These are phyloP conservation scores for Sphenopsis melanotis DNA, from an alignment of 2,797 vertebrate species.

Conservation along the genomic window DNA sequence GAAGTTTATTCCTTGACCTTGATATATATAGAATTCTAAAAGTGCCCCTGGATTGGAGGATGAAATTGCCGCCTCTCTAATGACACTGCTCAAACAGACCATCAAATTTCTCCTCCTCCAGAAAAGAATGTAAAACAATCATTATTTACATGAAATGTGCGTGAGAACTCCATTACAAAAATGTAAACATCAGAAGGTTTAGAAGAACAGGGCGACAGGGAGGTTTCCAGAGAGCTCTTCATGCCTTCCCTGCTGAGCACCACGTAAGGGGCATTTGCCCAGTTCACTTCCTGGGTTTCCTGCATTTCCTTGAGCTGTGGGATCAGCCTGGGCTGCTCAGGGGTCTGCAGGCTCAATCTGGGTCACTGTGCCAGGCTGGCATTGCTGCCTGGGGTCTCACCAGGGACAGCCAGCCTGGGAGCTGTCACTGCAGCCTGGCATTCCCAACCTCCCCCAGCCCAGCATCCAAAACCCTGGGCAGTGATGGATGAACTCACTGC, in stretches of 20 bases:
- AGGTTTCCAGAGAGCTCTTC: neutral
- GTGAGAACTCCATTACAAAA: too few species aligned
- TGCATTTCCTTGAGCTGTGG: fast-evolving
- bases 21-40: too few species aligned
- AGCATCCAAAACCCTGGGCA: neutral
- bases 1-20: too few species aligned
- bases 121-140: too few species aligned
- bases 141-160: too few species aligned
- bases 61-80: too few species aligned
- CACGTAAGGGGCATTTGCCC: neutral
- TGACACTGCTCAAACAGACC: too few species aligned
- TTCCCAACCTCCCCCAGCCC: neutral
- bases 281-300: fast-evolving
- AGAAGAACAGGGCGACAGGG: too few species aligned
- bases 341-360: neutral
- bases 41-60: too few species aligned
- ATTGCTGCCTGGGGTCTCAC: neutral
- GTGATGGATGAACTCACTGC: neutral
- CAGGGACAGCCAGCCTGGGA: neutral
- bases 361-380: neutral
- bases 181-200: too few species aligned
- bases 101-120: too few species aligned
- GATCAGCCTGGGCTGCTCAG: neutral
- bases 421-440: neutral
- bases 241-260: too few species aligned